Conservation (phyloP, 2,888 invertebrate species). For the Eupithecia vulgata region DNA sequence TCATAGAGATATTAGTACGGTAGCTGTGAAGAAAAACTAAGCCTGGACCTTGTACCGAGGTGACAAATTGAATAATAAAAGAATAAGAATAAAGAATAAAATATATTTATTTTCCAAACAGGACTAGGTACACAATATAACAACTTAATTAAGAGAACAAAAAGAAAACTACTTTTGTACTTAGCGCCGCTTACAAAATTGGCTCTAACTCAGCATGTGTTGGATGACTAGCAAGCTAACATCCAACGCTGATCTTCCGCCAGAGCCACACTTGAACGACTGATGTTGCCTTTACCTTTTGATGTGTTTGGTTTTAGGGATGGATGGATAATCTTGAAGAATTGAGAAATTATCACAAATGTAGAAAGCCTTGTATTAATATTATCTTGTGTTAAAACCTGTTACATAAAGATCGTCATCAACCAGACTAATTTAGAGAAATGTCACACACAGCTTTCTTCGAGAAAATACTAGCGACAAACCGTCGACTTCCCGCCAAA, state of each 20-base stretch:
- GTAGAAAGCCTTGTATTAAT: not conserved
- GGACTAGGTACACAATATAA: too few species aligned
- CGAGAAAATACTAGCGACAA: constrained; percentile 25
- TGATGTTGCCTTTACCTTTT: not conserved
- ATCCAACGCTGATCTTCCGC: too few species aligned
- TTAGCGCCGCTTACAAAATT: too few species aligned
- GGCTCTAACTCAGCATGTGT: too few species aligned
- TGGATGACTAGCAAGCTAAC: too few species aligned
- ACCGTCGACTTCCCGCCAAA: constrained; percentile 43
- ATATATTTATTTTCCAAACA: too few species aligned
- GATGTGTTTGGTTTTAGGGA: not conserved
- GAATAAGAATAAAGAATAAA: too few species aligned
- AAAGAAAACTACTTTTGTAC: too few species aligned
- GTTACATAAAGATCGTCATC: not conserved
- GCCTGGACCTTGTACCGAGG: not conserved
- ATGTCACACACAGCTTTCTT: constrained; percentile 21
- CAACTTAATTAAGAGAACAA: too few species aligned
- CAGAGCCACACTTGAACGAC: too few species aligned
- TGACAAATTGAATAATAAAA: not conserved
- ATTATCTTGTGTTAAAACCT: not conserved
- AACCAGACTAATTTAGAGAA: constrained; percentile 1
- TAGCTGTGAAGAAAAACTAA: not conserved
- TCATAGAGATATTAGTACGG: not conserved
- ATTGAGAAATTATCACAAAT: not conserved
- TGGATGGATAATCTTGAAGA: not conserved